A percentile compares a stretch with the other conserved stretches of the same genome.
phyloP scores from a whole-genome alignment of 2,113 vertebrate species.

The Gnathonemus echidnorhynchus region DNA sequence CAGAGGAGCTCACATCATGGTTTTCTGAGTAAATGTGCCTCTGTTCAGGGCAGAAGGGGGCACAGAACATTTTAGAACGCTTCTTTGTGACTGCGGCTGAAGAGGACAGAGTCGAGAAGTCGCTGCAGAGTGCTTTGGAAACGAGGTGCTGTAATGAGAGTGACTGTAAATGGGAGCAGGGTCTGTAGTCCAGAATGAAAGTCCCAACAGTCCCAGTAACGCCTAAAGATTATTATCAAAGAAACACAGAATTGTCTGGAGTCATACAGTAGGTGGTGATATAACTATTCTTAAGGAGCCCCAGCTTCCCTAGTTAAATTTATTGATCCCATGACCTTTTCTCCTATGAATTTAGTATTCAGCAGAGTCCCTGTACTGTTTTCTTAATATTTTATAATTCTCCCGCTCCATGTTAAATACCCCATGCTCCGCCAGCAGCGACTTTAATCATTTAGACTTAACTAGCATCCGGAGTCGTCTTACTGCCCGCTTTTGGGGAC shows the following conservation, averaged over 20 bases:
- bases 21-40: not conserved
- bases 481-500: not conserved
- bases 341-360: not conserved
- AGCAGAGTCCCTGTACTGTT: not conserved
- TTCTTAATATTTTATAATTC: conserved; percentile 1
- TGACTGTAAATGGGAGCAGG: not conserved
- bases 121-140: not conserved
- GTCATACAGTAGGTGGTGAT: not conserved
- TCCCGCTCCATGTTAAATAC: not conserved
- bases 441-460: not conserved
- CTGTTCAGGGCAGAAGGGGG: not conserved
- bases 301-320: not conserved
- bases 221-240: not conserved
- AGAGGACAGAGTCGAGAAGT: not conserved
- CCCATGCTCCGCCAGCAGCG: not conserved
- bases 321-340: not conserved
- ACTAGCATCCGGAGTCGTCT: not conserved
- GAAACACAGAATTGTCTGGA: not conserved
- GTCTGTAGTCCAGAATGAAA: not conserved
- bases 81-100: not conserved
- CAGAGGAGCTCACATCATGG: not conserved
- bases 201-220: not conserved
- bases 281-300: not conserved
- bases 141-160: not conserved
- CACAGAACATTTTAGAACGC: not conserved